These are phyloP conservation scores for Phyllostomus hastatus DNA, from an alignment of 2,113 vertebrate species.

Conservation along the genomic window DNA sequence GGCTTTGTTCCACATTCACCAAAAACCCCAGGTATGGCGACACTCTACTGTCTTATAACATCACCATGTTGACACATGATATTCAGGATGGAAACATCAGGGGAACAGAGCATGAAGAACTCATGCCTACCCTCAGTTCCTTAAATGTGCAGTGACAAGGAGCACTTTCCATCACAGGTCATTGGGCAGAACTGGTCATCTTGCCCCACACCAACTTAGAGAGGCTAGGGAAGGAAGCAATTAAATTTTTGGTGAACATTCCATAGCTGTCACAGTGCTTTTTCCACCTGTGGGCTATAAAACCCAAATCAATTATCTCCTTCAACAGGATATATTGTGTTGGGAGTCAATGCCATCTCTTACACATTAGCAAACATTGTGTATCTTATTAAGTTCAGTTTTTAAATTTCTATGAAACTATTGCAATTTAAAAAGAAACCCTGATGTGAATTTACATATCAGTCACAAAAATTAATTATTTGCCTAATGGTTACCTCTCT, in stretches of 20 bases:
- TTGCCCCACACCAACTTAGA: not conserved
- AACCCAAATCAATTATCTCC: not conserved
- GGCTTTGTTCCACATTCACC: not conserved
- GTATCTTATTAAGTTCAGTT: not conserved
- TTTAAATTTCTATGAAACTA: not conserved
- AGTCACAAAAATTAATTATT: conserved; percentile 8
- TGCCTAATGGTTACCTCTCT: not conserved
- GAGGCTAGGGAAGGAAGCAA: not conserved
- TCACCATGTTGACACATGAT: not conserved
- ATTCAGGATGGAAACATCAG: not conserved
- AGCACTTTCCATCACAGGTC: not conserved
- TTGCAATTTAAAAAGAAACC: not conserved
- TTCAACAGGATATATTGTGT: not conserved
- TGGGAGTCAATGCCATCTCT: not conserved
- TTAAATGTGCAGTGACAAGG: not conserved
- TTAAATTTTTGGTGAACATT: not conserved
- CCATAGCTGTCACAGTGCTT: not conserved
- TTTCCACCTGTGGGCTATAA: not conserved
- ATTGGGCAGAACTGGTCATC: not conserved
- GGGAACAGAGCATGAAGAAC: not conserved
- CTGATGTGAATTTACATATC: not conserved
- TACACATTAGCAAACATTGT: not conserved
- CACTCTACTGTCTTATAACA: not conserved
- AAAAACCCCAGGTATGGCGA: not conserved
- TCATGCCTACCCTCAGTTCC: not conserved